Base-by-base conservation (phyloP, 2,113 vertebrate genomes). In the Dromiciops gliroides region DNA sequence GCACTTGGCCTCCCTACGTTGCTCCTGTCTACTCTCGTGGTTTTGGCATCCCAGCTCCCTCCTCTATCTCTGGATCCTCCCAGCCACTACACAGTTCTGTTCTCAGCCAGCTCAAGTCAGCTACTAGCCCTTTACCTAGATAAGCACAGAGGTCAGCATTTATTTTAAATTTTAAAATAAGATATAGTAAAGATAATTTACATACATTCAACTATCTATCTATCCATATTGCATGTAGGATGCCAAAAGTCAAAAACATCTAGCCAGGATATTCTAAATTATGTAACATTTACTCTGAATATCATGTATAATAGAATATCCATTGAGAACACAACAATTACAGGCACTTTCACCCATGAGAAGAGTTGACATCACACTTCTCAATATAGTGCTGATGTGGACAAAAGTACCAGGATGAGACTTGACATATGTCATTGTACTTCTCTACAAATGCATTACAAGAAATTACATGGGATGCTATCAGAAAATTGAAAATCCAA, bases 401-500 rank as follows among this genome's bases (percentile, higher is more conserved):
- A 28, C 90, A 94, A 94, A 94, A 95, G 97, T 49, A 51, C 47
- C 25, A 96, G 95, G 91, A 50, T 89, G 95, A 98, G 97, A 97
- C 97, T 51, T 97, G 97, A 98, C 97, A 97, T 95, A 96, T 98
- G 97, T 98, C 98, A 97, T 92, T 91, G 96, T 93, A 91, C 95
- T 97, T 96, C 91, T 96, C 96, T 97, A 96, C 97, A 96, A 98
- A 97, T 16, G 91, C 96, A 96, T 98, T 98, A 98, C 97, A 98
- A 98, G 98, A 98, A 98, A 98, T 98, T 98, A 98, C 98, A 98
- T 94, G 98, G 98, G 97, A 98, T 97, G 98, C 98, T 98, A 98
- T 98, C 98, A 98, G 98, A 98, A 99, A 98, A 99, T 98, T 98
- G 98, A 98, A 98, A 99, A 98, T 96, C 97, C 97, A 97, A 96